Evolutionary conservation across 2,113 vertebrate species (phyloP), one percentile per base, ranked within the genome.

Genomic region (Gallinago undulata): DNA sequence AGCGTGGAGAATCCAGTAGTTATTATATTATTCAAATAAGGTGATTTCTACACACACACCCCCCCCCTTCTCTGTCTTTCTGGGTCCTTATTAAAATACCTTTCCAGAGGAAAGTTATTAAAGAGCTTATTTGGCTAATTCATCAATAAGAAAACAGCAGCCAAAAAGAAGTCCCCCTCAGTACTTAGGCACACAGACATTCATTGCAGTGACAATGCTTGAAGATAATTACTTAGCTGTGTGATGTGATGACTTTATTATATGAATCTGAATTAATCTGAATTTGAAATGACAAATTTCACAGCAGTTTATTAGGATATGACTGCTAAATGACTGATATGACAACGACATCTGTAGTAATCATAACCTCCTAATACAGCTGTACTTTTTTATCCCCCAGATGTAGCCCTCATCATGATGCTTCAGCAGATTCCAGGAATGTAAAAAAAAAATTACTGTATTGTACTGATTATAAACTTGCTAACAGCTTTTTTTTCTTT

Each of bases 251-350:
- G 93, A 10, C 28, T 95, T 95, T 48, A 59, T 94, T 76, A 51
- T 6, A 84, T 7, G 72, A 90, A 91, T 88, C 69, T 87, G 84
- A 80, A 60, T 80, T 84, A 45, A 89, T 93, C 82, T 93, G 93
- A 39, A 82, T 93, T 90, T 79, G 78, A 83, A 91, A 97, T 91
- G 84, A 50, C 23, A 67, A 69, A 91, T 95, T 95, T 96, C 89
- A 83, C 28, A 30, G 90, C 48, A 28, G 39, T 85, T 95, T 69
- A 70, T 80, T 55, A 43, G 87, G 82, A 37, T 73, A n/a, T 74
- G 84, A n/a, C 63, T 77, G 87, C 75, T 91, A 80, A 73, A 7
- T 85, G 87, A 53, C 53, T 62, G 94, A 91, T 53, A 64, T 28
- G 95, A 73, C 91, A 68, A 56, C 5, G 45, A 62, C 81, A 82